These are phyloP conservation scores for Hyposoter dolosus DNA, from an alignment of 2,888 invertebrate species.

Conservation along the genomic window DNA sequence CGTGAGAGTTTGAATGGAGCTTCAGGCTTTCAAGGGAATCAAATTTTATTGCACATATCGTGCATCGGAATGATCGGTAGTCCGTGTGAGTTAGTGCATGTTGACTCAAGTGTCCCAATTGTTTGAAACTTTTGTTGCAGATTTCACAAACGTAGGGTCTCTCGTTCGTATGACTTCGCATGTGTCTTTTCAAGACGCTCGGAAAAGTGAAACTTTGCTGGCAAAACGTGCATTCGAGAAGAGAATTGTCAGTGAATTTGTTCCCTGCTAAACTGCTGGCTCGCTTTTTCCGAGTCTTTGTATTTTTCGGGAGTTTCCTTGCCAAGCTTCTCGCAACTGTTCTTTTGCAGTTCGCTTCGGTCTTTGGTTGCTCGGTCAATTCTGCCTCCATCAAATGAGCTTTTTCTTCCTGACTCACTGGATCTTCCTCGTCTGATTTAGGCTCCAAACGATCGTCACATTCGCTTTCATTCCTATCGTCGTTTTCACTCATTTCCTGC, in stretches of 20 bases:
- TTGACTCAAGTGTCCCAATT: slow-evolving; percentile 79
- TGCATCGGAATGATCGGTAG: slow-evolving; percentile 77
- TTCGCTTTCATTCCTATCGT: neutral
- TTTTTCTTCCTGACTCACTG: neutral
- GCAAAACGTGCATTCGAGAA: slow-evolving; percentile 76
- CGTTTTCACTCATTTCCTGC: slow-evolving; percentile 32
- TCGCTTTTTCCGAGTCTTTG: slow-evolving; percentile 43
- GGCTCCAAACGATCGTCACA: slow-evolving; percentile 1
- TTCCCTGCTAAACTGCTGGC: neutral
- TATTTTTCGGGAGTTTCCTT: slow-evolving; percentile 36
- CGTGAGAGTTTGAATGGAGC: slow-evolving; percentile 73
- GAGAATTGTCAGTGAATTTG: slow-evolving; percentile 67
- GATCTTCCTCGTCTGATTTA: neutral
- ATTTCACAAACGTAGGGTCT: slow-evolving; percentile 78
- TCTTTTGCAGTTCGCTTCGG: neutral
- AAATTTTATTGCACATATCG: slow-evolving; percentile 74
- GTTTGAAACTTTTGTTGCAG: slow-evolving; percentile 80
- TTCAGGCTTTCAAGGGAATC: slow-evolving; percentile 75
- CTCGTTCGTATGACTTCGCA: slow-evolving; percentile 80
- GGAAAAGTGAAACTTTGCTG: slow-evolving; percentile 78
- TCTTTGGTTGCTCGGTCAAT: neutral
- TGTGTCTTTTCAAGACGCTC: slow-evolving; percentile 79
- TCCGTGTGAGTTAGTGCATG: slow-evolving; percentile 79
- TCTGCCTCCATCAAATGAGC: neutral
- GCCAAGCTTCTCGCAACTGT: neutral